Evolutionary conservation across 2,113 vertebrate species (phyloP), one percentile per base, ranked within the genome.

Genomic region (Plecturocebus donacophilus): DNA sequence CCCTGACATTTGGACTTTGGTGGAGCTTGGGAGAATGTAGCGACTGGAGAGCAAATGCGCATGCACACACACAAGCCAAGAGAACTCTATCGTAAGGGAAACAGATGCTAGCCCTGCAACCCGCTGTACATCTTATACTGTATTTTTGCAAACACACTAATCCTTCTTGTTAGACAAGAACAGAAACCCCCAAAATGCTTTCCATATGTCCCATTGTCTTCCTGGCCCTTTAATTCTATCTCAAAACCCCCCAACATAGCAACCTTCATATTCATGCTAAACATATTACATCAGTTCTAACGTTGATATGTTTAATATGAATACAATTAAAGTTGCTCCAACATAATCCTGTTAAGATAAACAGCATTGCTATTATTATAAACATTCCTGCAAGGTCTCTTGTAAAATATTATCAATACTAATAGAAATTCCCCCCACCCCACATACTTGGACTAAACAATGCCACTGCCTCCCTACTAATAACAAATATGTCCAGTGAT

Each of bases 251-350:
- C 99, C 98, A 98, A 98, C 98, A 98, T 99, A 99, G 98, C 98
- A 99, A 99, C 98, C 97, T 99, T 98, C 97, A 96, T 99, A 99
- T 98, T 98, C 98, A 99, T 98, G 98, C 96, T 98, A 99, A 99
- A 99, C 98, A 98, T 84, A 99, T 98, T 99, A 98, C 94, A 0
- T 99, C 98, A 99, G 97, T 97, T 97, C 94, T 97, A 94, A 96
- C 76, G 68, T 38, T 93, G 98, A 98, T 98, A 97, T 98, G 97
- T 98, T 99, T 98, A 98, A 97, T 86, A 79, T 97, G 98, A 98
- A 98, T 96, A 98, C 97, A 99, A 99, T 98, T 98, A 98, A 98
- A 98, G 95, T 98, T 97, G 90, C 95, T 98, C 97, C 98, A 98
- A 92, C 98, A 97, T 97, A 98, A 98, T 98, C 98, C 97, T 93